Evolutionary conservation across 2,888 invertebrate species (phyloP), one percentile per base, ranked within the genome.

Genomic region (Margaritifera margaritifera): DNA sequence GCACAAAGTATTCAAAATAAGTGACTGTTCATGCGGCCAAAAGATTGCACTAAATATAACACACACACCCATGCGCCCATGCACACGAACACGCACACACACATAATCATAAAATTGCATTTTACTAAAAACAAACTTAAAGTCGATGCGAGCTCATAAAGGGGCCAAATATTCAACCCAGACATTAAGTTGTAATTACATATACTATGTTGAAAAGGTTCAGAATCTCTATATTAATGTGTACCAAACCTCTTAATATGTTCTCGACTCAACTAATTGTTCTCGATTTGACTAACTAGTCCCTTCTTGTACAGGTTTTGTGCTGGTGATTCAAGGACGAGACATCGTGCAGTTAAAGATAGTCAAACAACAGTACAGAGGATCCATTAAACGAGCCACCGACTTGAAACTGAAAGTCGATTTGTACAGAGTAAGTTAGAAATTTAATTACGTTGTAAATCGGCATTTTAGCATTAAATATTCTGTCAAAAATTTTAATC

Each of bases 311-410:
- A 50, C 78, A 86, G 86, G 86, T 80, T 86, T 86, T 66, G 86
- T 86, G n/a, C 72, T 86, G 77, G 86, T 86, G 4, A 86, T 86
- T 54, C 85, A 86, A 63, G 85, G 86, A 66, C 80, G 84, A 62
- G 86, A 86, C 62, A 80, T 86, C 60, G 82, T 86, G 22, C 84
- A 84, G 64, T 66, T 86, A 59, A 86, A 86, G 77, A 84, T 86
- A 4, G 80, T 85, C 20, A 86, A 86, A 72, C 86, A 86, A 57
- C 81, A 83, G 57, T 80, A 84, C 55, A 67, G 86, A 27, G 81
- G 80, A 24, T 82, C 84, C 0, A 78, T 85, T 18, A 86, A 85
- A 70, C 75, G 83, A 56, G 82, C 80, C 8, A 86, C 80, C 59
- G 85, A 85, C 64, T 75, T 80, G 57, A 82, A 82, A 54, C 79